These are phyloP conservation scores for Gambusia holbrooki DNA, from an alignment of 2,113 vertebrate genomes.

Conservation along the genomic window DNA sequence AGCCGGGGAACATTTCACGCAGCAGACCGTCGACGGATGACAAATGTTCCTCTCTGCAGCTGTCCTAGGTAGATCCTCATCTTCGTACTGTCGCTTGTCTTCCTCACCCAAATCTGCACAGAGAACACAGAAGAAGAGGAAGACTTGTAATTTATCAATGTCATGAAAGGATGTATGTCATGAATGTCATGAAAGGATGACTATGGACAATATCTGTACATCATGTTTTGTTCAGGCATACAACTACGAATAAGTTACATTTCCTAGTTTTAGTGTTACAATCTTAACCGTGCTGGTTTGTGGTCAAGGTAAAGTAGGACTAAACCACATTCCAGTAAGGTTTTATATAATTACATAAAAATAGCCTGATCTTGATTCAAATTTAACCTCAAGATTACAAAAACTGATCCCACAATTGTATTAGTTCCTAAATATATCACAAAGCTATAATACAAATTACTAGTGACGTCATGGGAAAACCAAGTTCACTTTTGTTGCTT, in stretches of 20 bases:
- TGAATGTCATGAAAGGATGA: not conserved
- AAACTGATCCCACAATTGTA: not conserved
- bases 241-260: not conserved
- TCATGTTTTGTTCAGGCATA: not conserved
- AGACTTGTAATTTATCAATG: not conserved
- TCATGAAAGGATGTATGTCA: not conserved
- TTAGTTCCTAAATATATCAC: not conserved
- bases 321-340: no score
- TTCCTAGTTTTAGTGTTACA: no score
- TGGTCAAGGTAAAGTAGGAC: no score
- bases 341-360: not conserved
- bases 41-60: conserved; percentile 94
- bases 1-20: conserved; percentile 75
- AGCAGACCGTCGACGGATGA: conserved; percentile 94
- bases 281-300: no score
- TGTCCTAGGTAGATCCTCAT: conserved; percentile 98
- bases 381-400: not conserved
- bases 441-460: not conserved
- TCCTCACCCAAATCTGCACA: conserved; percentile 96
- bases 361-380: not conserved
- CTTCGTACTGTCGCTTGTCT: conserved; percentile 98
- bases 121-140: not conserved
- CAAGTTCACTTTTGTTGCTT: not conserved
- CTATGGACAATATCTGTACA: not conserved
- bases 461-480: no score